These are phyloP conservation scores for Chrysodeixis includens DNA, from an alignment of 2,888 invertebrate genomes.

Conservation along the genomic window DNA sequence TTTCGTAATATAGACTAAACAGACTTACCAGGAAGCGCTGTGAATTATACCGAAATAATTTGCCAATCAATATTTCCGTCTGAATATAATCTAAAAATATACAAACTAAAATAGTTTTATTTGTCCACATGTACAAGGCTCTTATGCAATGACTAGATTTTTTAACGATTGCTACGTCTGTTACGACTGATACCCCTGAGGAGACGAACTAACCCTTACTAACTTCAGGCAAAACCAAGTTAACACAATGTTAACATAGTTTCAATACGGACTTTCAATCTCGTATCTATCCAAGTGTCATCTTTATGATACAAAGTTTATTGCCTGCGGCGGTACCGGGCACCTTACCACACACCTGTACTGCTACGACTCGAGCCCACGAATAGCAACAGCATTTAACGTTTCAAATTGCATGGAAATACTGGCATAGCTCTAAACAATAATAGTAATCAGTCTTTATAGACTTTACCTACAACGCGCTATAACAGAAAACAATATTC, in stretches of 20 bases:
- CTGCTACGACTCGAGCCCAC: slow-evolving; percentile 17
- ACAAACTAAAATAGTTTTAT: slow-evolving; percentile 1
- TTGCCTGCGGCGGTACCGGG: slow-evolving; percentile 21
- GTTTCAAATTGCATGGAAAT: slow-evolving; percentile 20
- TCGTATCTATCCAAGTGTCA: slow-evolving; percentile 8
- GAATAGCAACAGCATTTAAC: slow-evolving; percentile 25
- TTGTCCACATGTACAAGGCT: too few species aligned
- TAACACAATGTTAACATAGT: neutral
- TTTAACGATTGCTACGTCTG: too few species aligned
- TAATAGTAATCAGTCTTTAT: slow-evolving; percentile 6
- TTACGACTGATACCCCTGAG: too few species aligned
- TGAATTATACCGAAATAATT: slow-evolving; percentile 33
- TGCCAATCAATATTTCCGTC: slow-evolving; percentile 20
- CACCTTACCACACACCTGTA: slow-evolving; percentile 21
- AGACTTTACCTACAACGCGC: slow-evolving; percentile 1
- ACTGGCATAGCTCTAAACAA: neutral
- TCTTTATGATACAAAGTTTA: slow-evolving; percentile 22
- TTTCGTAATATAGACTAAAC: slow-evolving; percentile 32
- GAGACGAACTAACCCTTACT: too few species aligned
- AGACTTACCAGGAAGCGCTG: slow-evolving; percentile 31
- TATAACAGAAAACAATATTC: neutral
- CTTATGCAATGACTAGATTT: too few species aligned
- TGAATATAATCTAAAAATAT: slow-evolving; percentile 19
- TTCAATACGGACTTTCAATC: neutral
- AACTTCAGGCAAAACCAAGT: too few species aligned